Base-by-base conservation (phyloP, 2,797 vertebrate species). In the Centroberyx gerrardi region DNA sequence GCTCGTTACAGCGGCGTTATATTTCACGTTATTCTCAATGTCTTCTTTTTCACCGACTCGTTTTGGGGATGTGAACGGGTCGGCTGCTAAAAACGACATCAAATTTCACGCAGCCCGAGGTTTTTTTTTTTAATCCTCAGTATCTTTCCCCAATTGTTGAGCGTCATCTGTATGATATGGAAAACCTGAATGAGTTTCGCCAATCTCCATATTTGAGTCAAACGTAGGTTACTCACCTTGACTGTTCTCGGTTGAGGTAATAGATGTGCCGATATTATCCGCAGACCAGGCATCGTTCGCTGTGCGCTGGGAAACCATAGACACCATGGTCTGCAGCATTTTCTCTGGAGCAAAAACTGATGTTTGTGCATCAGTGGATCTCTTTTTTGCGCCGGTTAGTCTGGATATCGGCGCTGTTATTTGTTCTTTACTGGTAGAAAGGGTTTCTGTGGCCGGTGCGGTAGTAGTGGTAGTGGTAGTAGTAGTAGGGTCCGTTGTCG, bases 201-300 rank as follows among this genome's bases (percentile, higher is more conserved):
- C 15, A 8, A 18, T 13, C 28, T 4, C 44, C 2, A 44, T 13
- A 14, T 46, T 58, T 17, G 18, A n/a, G 3, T 69, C 9, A n/a
- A 28, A 14, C 28, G 12, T 27, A 22, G 22, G 22, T 22, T 1
- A 84, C 94, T 94, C 91, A 95, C 95, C 95, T 93, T 93, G 94
- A 56, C 76, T 80, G 33, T 72, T 87, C 69, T 95, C 93, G 18
- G 82, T 5, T 42, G 93, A 91, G 78, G 90, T 87, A 72, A 83
- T 64, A 15, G 87, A 81, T 63, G 87, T 56, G 48, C 74, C 90
- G 3, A 52, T 69, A 1, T 66, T 48, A 70, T 91, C 91, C 22
- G 90, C 82, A 82, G 92, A 74, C 93, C 90, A 92, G 76, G 92
- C 92, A 51, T 93, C 90, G 77, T 92, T 92, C 0, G 81, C 88